These are phyloP conservation scores for Patella ulyssiponensis DNA, from an alignment of 2,888 invertebrate genomes.

Conservation along the genomic window DNA sequence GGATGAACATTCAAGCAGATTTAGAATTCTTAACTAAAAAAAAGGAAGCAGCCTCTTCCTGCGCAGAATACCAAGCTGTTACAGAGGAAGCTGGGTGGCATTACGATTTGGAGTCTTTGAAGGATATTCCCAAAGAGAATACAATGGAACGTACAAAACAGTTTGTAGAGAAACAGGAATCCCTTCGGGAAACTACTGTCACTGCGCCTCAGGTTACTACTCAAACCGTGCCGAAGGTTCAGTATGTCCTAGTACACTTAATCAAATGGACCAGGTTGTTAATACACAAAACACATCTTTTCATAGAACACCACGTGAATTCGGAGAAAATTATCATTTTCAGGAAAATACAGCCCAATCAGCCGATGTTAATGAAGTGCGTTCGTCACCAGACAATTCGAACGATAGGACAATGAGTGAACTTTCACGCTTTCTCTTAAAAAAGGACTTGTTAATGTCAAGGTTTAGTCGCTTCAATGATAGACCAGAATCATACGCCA, in stretches of 20 bases:
- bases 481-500: slow-evolving; percentile 20
- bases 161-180: neutral
- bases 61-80: slow-evolving; percentile 19
- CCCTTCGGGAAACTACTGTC: too few relatives aligned
- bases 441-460: slow-evolving; percentile 29
- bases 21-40: slow-evolving; percentile 16
- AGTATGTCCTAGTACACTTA: too few relatives aligned
- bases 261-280: too few relatives aligned
- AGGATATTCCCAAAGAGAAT: neutral
- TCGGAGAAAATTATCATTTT: too few relatives aligned
- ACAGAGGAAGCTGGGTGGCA: slow-evolving; percentile 1
- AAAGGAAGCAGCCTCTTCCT: slow-evolving; percentile 18
- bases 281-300: too few relatives aligned
- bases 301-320: too few relatives aligned
- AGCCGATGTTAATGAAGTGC: too few relatives aligned
- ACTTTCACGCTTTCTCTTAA: slow-evolving; percentile 19
- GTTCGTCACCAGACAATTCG: too few relatives aligned
- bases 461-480: slow-evolving; percentile 29
- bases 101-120: neutral
- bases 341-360: too few relatives aligned
- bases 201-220: too few relatives aligned
- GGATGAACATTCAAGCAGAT: slow-evolving; percentile 13
- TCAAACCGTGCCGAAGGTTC: too few relatives aligned
- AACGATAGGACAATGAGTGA: slow-evolving; percentile 4
- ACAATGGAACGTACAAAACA: neutral